Conservation (phyloP, 92 coral and sea anemone genomes). For the Diadumene lineata region DNA sequence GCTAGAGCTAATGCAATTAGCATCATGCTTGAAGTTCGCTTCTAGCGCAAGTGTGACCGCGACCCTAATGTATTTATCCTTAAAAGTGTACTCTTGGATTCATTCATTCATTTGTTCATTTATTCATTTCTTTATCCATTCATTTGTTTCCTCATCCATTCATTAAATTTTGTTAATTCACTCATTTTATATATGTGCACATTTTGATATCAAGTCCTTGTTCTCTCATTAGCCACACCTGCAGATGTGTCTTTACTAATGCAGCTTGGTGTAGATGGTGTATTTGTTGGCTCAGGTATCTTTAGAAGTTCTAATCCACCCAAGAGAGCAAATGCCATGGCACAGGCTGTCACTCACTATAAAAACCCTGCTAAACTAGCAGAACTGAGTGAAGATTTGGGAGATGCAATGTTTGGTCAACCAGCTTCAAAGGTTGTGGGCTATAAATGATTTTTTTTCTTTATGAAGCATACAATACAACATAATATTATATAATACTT, state of each 20-base stretch:
- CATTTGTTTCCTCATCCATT: no score
- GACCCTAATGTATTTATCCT: no score
- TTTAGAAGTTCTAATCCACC: slow-evolving; percentile 89
- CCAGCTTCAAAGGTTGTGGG: slow-evolving; percentile 61
- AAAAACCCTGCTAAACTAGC: slow-evolving; percentile 94
- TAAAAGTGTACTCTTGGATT: no score
- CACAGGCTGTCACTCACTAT: slow-evolving; percentile 94
- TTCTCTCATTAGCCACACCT: slow-evolving; percentile 75
- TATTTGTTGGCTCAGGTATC: slow-evolving; percentile 98
- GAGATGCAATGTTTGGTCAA: slow-evolving; percentile 97
- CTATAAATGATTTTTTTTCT: slow-evolving; percentile 1
- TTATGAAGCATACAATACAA: no score
- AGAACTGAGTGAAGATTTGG: slow-evolving; percentile 93
- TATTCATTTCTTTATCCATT: no score
- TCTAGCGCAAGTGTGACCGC: no score
- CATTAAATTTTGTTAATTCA: not conserved
- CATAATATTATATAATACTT: no score
- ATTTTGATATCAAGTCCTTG: not conserved
- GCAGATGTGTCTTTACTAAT: slow-evolving; percentile 92
- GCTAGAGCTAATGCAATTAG: no score
- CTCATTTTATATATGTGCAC: not conserved
- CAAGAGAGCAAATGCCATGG: slow-evolving; percentile 97
- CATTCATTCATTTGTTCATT: no score
- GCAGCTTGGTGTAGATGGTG: slow-evolving; percentile 99
- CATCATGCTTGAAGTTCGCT: no score